These are phyloP conservation scores for Campoletis raptor DNA, from an alignment of 2,888 invertebrate species.

Conservation along the genomic window DNA sequence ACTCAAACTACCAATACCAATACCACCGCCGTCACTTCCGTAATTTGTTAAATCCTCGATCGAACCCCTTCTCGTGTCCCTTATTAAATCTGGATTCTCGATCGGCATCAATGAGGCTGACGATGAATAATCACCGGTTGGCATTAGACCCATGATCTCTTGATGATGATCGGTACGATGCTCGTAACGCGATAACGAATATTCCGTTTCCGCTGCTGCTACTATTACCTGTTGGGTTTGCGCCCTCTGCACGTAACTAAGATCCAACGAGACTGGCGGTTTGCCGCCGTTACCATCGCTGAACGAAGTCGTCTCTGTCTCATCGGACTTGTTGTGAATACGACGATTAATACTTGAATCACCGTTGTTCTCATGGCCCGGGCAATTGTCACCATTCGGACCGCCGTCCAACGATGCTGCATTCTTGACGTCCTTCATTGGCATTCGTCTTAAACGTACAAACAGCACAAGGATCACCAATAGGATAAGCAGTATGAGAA, in stretches of 20 bases:
- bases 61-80: constrained; percentile 88
- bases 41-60: constrained; percentile 85
- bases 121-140: constrained; percentile 90
- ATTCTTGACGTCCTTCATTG: constrained; percentile 91
- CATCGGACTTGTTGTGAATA: constrained; percentile 75
- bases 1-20: constrained; percentile 67
- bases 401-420: constrained; percentile 85
- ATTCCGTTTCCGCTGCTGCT: constrained; percentile 85
- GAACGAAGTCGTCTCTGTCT: constrained; percentile 81
- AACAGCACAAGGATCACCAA: constrained; percentile 91
- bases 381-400: constrained; percentile 62
- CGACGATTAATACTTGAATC: constrained; percentile 74
- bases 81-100: constrained; percentile 94
- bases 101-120: constrained; percentile 90
- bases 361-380: constrained; percentile 67
- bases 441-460: constrained; percentile 90
- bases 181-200: constrained; percentile 85
- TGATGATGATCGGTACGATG: constrained; percentile 88
- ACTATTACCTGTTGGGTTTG: constrained; percentile 70
- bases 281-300: constrained; percentile 73
- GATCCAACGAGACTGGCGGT: constrained; percentile 79
- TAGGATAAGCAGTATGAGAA: constrained; percentile 91
- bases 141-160: constrained; percentile 74
- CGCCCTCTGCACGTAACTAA: constrained; percentile 81
- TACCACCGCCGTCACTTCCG: constrained; percentile 83